Base-by-base conservation (phyloP, 2,797 vertebrate species). In the Diceros bicornis region DNA sequence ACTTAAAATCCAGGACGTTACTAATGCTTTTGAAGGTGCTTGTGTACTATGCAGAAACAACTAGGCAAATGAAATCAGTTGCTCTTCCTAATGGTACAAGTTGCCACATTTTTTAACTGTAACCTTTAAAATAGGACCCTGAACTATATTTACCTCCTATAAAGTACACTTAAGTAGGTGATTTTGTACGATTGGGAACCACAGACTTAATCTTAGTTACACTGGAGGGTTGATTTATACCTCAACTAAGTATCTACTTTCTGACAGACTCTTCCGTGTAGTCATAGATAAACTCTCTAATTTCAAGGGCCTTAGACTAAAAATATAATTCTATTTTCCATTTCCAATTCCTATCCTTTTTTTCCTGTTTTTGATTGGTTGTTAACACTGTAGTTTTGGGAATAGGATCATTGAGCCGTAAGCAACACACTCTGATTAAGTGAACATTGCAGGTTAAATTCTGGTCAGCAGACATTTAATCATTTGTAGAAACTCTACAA, bases 291-390 rank as follows among this genome's bases (percentile, higher is more conserved):
- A 88, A 92, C 17, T 81, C 34, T 74, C 83, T 74, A 61, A 92
- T 90, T 91, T 87, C 20, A 61, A 21, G 57, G 41, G 20, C 66
- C 32, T 95, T 89, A 89, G 21, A 61, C 25, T 85, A 66, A 85
- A 81, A 79, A 25, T 81, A 6, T 57, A 59, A 41, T 72, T 78
- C 12, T 86, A 17, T 81, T 77, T 92, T 59, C 18, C 41, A 7
- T 86, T 77, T 89, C 29, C 34, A 85, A 1, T 34, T 75, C 32
- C 52, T 52, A 68, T 7, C 3, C 23, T n/a, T 83, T 75, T 55
- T 23, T 25, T 47, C 13, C 27, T 69, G 90, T 64, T 81, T 94
- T 83, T 68, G 12, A 32, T 17, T 62, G 37, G 50, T 59, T 59
- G 18, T 55, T 84, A 85, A 44, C n/a, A 59, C 25, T 89, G 21